phyloP scores from a whole-genome alignment of 2,797 vertebrate species.

The Molossus alvarezi region DNA sequence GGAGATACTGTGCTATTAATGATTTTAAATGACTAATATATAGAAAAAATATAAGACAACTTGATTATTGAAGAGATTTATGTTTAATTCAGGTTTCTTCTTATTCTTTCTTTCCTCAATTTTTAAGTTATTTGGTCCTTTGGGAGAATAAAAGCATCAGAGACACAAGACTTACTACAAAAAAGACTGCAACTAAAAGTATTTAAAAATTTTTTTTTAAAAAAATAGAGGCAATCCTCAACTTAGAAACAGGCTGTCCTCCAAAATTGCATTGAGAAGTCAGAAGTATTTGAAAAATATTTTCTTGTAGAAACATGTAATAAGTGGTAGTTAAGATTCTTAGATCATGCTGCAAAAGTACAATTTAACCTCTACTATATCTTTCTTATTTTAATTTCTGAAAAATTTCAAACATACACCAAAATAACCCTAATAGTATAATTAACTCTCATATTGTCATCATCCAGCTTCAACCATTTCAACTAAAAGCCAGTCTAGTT shows the following conservation, averaged over 20 bases:
- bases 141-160: neutral
- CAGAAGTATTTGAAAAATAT: conserved; percentile 24
- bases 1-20: neutral
- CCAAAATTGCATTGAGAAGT: neutral
- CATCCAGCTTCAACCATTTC: neutral
- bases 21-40: conserved; percentile 41
- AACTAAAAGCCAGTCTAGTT: neutral
- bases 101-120: neutral
- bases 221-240: neutral
- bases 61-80: neutral
- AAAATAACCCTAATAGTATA: neutral
- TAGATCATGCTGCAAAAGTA: neutral
- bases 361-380: neutral
- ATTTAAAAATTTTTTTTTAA: neutral
- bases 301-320: neutral
- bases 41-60: neutral
- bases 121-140: conserved; percentile 1
- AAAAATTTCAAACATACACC: conserved; percentile 20
- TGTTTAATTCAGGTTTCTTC: conserved; percentile 38
- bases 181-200: neutral
- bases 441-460: neutral
- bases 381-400: neutral
- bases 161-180: neutral
- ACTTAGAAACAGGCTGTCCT: conserved; percentile 23
- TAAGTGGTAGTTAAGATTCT: neutral